A percentile compares a stretch with the other conserved stretches of the same genome.
Evolutionary conservation across 2,113 vertebrate genomes (phyloP).

Genomic region (Nothobranchius kuhntae): DNA sequence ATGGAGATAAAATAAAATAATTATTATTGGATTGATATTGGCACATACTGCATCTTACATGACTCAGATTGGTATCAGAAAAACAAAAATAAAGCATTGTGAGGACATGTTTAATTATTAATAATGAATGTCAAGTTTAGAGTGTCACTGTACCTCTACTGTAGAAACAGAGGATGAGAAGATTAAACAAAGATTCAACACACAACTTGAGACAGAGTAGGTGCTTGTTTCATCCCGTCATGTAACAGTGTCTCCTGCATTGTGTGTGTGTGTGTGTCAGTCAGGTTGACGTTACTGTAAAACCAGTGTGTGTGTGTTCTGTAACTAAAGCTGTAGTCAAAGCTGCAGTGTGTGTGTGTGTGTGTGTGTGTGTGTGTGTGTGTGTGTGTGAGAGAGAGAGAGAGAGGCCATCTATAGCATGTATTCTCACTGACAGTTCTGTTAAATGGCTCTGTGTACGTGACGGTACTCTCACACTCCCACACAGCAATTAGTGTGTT

Average conservation of each 20-base stretch:
- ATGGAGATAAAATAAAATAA: no score
- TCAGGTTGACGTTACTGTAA: conserved; percentile 9
- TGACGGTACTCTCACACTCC: conserved; percentile 55
- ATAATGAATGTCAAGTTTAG: no score
- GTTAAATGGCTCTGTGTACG: conserved; percentile 44
- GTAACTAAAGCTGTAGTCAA: conserved; percentile 36
- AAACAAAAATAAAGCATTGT: no score
- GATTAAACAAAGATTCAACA: background rate
- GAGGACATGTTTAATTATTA: no score
- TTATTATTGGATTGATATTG: no score
- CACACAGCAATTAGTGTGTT: conserved; percentile 47
- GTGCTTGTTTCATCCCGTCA: conserved; percentile 14
- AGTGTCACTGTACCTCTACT: no score
- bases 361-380: background rate
- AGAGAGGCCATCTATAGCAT: background rate
- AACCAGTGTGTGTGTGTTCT: background rate
- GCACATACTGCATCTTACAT: no score
- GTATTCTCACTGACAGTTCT: conserved; percentile 24
- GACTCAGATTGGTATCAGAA: no score
- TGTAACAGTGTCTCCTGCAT: no score
- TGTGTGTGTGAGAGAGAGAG: background rate
- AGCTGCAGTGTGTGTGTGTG: background rate
- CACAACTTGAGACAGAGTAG: conserved; percentile 13
- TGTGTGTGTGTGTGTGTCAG: background rate
- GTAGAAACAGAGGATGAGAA: background rate